phyloP scores from a whole-genome alignment of 2,888 invertebrate genomes.

The Arge pagana region DNA sequence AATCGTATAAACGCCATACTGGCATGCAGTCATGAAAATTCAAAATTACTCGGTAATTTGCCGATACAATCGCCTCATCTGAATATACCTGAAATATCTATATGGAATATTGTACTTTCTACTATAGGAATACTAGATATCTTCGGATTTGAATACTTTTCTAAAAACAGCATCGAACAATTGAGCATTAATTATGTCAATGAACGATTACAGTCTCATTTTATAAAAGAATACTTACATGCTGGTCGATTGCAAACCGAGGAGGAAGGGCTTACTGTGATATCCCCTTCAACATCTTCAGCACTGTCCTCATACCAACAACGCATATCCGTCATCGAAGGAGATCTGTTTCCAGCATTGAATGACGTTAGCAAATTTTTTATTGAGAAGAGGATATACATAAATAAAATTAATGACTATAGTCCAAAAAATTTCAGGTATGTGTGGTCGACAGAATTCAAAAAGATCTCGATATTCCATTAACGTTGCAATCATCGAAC shows the following conservation, averaged over 20 bases:
- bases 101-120: slow-evolving; percentile 3
- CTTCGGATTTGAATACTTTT: slow-evolving; percentile 54
- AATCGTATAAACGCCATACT: slow-evolving; percentile 41
- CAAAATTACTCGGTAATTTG: slow-evolving; percentile 46
- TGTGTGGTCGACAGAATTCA: slow-evolving; percentile 26
- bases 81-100: too few species aligned
- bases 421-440: slow-evolving; percentile 31
- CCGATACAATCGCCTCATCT: not conserved
- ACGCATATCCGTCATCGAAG: slow-evolving; percentile 44
- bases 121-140: slow-evolving; percentile 51
- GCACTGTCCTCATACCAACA: slow-evolving; percentile 42
- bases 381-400: not conserved
- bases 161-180: slow-evolving; percentile 46
- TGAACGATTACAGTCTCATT: slow-evolving; percentile 52
- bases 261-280: slow-evolving; percentile 43
- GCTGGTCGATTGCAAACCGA: slow-evolving; percentile 41
- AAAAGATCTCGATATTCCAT: too few species aligned
- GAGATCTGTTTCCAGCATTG: slow-evolving; percentile 48
- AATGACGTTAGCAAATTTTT: slow-evolving; percentile 45
- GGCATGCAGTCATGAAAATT: slow-evolving; percentile 34
- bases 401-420: not conserved
- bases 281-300: slow-evolving; percentile 30
- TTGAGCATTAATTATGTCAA: slow-evolving; percentile 55
- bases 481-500: slow-evolving; percentile 23
- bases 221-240: slow-evolving; percentile 47